Conservation (phyloP, 2,113 vertebrate species). For the Tyrannus savana region DNA sequence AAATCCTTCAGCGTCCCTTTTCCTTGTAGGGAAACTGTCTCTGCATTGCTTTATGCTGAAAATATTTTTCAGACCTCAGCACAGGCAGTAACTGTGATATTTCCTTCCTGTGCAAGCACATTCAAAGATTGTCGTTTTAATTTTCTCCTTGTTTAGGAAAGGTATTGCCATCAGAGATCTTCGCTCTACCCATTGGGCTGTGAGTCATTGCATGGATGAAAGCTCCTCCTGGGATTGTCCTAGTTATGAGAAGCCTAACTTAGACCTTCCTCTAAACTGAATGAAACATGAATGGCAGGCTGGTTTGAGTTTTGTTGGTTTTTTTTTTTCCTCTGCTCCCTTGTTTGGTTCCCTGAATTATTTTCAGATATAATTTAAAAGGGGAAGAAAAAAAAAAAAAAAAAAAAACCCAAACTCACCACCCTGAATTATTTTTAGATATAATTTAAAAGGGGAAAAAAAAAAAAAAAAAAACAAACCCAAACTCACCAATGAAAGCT, state of each 20-base stretch:
- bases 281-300: background rate
- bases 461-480: background rate
- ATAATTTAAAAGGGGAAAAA: background rate
- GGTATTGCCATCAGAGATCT: background rate
- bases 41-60: background rate
- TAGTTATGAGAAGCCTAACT: background rate
- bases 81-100: background rate
- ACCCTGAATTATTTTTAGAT: background rate
- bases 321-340: background rate
- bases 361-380: background rate
- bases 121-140: background rate
- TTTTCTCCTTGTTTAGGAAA: background rate
- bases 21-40: background rate
- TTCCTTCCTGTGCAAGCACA: background rate
- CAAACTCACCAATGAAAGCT: background rate
- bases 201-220: background rate
- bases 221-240: background rate
- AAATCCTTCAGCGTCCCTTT: background rate
- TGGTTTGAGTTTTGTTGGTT: background rate
- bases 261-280: background rate
- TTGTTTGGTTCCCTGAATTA: background rate
- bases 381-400: background rate
- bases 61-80: conserved; percentile 11
- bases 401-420: background rate
- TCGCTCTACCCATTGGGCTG: background rate